Conservation (phyloP, 23 tunicate species). For the Trididemnum clinides region DNA sequence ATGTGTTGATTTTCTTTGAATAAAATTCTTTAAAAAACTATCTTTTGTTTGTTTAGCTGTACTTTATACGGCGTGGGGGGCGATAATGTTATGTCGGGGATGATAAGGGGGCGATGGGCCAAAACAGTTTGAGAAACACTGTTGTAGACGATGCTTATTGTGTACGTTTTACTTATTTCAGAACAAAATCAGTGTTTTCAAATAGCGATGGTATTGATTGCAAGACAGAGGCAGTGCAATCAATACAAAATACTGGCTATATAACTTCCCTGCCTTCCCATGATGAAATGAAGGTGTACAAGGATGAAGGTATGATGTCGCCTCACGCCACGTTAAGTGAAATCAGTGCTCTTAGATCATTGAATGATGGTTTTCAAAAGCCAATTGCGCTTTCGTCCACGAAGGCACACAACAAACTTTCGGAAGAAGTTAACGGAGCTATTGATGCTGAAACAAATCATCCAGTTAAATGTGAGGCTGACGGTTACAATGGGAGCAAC, state of each 20-base stretch:
- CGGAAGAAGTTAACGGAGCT: not conserved
- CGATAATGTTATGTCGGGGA: too few relatives aligned
- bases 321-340: conserved; percentile 76
- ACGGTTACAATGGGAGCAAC: not conserved
- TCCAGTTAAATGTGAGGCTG: not conserved
- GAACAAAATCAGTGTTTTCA: too few relatives aligned
- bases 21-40: too few relatives aligned
- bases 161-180: too few relatives aligned
- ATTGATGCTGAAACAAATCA: not conserved
- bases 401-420: not conserved
- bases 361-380: conserved; percentile 53
- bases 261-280: conserved; percentile 62
- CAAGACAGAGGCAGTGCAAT: too few relatives aligned
- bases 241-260: conserved; percentile 53
- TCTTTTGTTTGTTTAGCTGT: too few relatives aligned
- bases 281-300: conserved; percentile 62
- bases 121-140: too few relatives aligned
- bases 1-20: too few relatives aligned
- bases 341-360: conserved; percentile 44
- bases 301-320: conserved; percentile 56
- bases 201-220: too few relatives aligned
- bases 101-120: too few relatives aligned
- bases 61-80: too few relatives aligned
- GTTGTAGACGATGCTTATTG: too few relatives aligned
- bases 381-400: not conserved